These are phyloP conservation scores for Crotophaga sulcirostris DNA, from an alignment of 2,113 vertebrate species.

Conservation along the genomic window DNA sequence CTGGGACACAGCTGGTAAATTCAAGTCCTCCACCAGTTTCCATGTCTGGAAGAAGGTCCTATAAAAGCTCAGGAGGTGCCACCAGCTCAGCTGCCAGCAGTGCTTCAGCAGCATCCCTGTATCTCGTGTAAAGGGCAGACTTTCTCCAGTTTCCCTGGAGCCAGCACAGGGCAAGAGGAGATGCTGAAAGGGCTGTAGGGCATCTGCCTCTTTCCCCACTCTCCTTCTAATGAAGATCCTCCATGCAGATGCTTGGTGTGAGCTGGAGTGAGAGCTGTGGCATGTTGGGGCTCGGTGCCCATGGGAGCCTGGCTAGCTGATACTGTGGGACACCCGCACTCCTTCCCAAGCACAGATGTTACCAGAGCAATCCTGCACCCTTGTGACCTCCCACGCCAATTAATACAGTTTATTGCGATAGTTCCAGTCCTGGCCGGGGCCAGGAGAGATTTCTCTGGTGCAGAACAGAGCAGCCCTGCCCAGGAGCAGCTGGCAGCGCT, in stretches of 20 bases:
- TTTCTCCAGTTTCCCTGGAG: neutral
- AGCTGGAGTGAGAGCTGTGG: neutral
- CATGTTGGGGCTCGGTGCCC: neutral
- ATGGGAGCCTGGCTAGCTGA: accelerated
- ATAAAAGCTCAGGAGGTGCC: neutral
- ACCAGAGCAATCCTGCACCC: neutral
- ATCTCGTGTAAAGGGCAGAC: neutral
- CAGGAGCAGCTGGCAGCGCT: neutral
- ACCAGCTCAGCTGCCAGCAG: neutral
- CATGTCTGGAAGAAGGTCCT: neutral
- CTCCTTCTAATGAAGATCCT: neutral
- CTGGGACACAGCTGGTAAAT: neutral
- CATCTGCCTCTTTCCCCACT: neutral
- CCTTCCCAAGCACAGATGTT: neutral
- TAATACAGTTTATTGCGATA: neutral
- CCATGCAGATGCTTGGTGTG: accelerated
- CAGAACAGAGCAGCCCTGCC: neutral
- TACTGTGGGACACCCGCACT: accelerated
- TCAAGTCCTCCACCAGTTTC: neutral
- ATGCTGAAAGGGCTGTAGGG: neutral
- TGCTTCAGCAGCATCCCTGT: neutral
- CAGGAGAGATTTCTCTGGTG: neutral
- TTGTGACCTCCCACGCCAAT: neutral
- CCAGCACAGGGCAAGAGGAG: neutral
- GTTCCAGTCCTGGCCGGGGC: neutral